Conservation (phyloP, 2,113 vertebrate genomes). For the Gila orcuttii region DNA sequence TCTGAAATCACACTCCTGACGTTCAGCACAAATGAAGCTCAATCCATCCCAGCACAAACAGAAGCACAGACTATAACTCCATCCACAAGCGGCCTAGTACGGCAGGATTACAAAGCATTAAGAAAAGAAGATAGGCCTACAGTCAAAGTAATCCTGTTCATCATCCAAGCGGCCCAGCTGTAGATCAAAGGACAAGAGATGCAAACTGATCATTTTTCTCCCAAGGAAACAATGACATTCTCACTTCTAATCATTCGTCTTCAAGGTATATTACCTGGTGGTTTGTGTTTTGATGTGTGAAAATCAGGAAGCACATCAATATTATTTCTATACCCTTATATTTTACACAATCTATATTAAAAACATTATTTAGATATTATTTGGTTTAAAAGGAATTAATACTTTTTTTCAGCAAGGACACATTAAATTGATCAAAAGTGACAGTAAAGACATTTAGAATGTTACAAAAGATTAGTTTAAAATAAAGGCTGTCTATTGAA, state of each 20-base stretch:
- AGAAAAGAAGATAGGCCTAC: constrained; percentile 69
- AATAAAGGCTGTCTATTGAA: too few species aligned
- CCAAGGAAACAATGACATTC: constrained; percentile 1
- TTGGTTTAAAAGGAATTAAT: neutral
- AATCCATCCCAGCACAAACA: neutral
- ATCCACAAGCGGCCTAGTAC: constrained; percentile 55
- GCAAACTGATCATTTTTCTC: neutral
- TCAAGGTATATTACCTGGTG: neutral
- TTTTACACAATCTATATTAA: neutral
- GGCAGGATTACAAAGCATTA: constrained; percentile 77
- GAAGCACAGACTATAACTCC: neutral
- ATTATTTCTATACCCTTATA: neutral
- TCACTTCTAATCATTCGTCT: constrained; percentile 10
- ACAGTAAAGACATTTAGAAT: too few species aligned
- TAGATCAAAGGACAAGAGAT: constrained; percentile 41
- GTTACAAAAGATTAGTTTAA: too few species aligned
- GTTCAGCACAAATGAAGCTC: constrained; percentile 11
- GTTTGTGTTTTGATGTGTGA: neutral
- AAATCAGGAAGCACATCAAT: neutral
- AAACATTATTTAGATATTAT: neutral
- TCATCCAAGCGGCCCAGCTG: constrained; percentile 69
- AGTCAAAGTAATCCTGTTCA: constrained; percentile 72
- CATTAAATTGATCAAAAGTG: too few species aligned
- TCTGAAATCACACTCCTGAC: neutral
- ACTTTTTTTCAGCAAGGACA: too few species aligned